Conservation (phyloP, 2,113 vertebrate genomes). For the Odontophorus gujanensis region DNA sequence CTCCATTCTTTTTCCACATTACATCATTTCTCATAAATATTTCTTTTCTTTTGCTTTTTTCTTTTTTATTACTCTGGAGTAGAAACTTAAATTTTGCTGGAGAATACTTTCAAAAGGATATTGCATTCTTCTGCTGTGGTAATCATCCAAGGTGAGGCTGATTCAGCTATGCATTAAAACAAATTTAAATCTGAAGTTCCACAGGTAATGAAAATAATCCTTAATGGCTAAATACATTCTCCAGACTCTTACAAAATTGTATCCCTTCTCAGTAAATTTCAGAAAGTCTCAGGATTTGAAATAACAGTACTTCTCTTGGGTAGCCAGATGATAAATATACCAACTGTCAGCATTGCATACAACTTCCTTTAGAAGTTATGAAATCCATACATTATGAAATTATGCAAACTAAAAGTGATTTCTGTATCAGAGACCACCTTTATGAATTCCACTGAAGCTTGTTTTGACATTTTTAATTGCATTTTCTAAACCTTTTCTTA, state of each 20-base stretch:
- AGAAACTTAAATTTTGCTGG: neutral
- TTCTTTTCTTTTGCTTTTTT: neutral
- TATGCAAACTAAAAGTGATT: neutral
- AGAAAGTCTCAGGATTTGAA: neutral
- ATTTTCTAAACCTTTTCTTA: slow-evolving; percentile 2
- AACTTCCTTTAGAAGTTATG: neutral
- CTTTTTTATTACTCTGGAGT: neutral
- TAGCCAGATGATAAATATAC: slow-evolving; percentile 6
- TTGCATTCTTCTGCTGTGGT: neutral
- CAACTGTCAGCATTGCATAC: neutral
- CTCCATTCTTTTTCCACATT: neutral
- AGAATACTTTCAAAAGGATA: neutral
- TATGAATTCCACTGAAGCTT: neutral
- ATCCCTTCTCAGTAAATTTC: neutral
- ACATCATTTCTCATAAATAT: neutral
- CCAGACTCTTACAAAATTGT: neutral
- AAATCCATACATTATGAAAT: neutral
- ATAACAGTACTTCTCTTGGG: neutral
- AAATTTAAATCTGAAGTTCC: neutral
- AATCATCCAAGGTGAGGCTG: neutral
- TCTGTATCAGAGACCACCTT: neutral
- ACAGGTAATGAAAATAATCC: neutral
- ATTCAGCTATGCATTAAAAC: neutral
- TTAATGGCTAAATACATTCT: neutral
- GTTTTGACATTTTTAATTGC: neutral